phyloP scores from a whole-genome alignment of 2,113 vertebrate species.

The Edolisoma coerulescens region DNA sequence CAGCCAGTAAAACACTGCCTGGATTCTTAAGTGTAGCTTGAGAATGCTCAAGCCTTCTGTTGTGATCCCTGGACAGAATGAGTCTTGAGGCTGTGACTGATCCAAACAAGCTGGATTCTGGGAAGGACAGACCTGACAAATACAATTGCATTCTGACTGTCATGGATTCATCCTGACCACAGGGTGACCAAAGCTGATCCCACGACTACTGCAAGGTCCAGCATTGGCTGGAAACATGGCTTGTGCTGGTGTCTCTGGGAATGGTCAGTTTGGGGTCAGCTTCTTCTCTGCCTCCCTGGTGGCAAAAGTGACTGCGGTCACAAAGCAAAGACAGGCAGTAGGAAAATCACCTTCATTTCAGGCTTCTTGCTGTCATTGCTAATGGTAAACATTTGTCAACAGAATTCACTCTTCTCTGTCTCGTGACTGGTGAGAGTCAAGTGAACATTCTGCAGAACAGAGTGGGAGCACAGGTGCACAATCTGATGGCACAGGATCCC shows the following conservation, averaged over 20 bases:
- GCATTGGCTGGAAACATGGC: conserved; percentile 61
- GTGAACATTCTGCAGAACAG: not conserved
- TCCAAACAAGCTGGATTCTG: conserved; percentile 66
- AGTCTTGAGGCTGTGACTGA: conserved; percentile 64
- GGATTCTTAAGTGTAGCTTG: not conserved
- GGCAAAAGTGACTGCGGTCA: conserved; percentile 64
- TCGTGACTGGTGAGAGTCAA: not conserved
- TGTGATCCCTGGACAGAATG: conserved; percentile 65
- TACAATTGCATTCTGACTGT: conserved; percentile 41
- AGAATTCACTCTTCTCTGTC: not conserved
- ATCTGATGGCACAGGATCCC: not conserved
- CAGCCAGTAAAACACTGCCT: not conserved
- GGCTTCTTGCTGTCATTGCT: conserved; percentile 63
- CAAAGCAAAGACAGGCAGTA: conserved; percentile 69
- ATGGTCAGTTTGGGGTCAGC: conserved; percentile 61
- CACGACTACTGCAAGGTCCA: conserved; percentile 62
- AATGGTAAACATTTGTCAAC: not conserved
- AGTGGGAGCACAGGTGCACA: not conserved
- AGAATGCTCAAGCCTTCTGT: not conserved
- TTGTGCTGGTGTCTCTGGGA: conserved; percentile 67
- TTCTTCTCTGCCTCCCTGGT: conserved; percentile 68
- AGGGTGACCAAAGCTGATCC: conserved; percentile 71
- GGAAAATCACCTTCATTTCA: conserved; percentile 64
- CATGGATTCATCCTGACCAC: conserved; percentile 50
- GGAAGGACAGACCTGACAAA: conserved; percentile 62